Evolutionary conservation across 2,797 vertebrate species (phyloP), one percentile per base, ranked within the genome.

Genomic region (Euthynnus affinis): DNA sequence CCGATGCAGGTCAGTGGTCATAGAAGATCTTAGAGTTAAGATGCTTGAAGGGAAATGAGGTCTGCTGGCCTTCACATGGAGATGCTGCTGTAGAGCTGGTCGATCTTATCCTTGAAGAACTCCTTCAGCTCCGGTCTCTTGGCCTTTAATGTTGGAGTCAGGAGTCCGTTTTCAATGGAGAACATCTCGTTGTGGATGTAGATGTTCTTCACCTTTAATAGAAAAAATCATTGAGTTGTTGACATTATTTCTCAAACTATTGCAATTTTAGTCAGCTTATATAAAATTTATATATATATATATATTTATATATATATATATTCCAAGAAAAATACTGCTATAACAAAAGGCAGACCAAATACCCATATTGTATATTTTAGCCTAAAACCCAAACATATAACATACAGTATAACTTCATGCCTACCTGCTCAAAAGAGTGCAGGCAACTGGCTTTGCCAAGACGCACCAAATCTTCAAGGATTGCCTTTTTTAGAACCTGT

Each of bases 351-450:
- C n/a, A 25, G 3, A 32, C 0, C 0, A 61, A 40, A 37, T 49
- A 18, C 13, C 10, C 18, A 52, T 27, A 17, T 3, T 20, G 18
- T 4, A 6, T 3, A 4, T 27, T 53, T 70, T 60, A 56, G 1
- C 29, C 18, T 42, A 4, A 20, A 37, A 18, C 17, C 13, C 7
- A 42, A 60, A 48, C 40, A 60, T 53, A 42, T 40, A n/a, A 40
- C 25, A 46, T 18, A 46, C 44, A 46, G 44, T 46, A 18, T 6
- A 7, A 18, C 17, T 18, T 65, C 8, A 27, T 3, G 20, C 79
- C 89, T 93, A 99, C 98, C 96, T 99, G 98, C 89, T 99, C 98
- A 80, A 99, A 99, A 37, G 98, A 99, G 88, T 98, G 96, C 69
- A 99, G 97, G 75, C 98, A 97, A 23, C 96, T 97, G 83, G 96